Conservation (phyloP, 2,113 vertebrate genomes). For the Chrysemys picta region DNA sequence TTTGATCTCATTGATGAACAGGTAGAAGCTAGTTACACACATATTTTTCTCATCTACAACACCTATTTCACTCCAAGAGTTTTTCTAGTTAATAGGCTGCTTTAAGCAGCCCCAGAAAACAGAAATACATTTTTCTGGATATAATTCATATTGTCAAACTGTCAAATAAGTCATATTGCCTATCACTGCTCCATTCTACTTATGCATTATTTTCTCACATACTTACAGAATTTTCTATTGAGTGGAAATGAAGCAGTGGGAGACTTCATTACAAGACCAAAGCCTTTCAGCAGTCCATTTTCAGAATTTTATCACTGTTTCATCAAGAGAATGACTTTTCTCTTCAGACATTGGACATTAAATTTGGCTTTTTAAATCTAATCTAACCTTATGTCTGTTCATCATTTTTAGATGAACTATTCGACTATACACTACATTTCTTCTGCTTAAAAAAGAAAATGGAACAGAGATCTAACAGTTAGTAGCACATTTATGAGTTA, state of each 20-base stretch:
- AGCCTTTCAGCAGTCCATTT: background rate
- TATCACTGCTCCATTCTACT: conserved; percentile 39
- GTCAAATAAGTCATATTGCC: too few species aligned
- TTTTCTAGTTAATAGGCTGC: background rate
- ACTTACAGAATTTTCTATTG: too few species aligned
- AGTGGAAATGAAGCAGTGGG: conserved; percentile 6
- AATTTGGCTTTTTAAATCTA: background rate
- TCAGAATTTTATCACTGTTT: background rate
- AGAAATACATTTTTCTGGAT: conserved; percentile 31
- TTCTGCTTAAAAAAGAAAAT: background rate
- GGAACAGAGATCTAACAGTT: background rate
- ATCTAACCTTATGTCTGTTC: background rate
- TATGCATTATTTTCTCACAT: background rate
- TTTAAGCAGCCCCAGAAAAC: background rate
- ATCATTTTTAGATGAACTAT: background rate
- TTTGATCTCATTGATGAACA: background rate
- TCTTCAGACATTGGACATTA: background rate
- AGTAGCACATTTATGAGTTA: background rate
- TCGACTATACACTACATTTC: background rate
- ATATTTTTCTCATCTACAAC: background rate
- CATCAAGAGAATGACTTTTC: background rate
- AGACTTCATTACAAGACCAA: conserved; percentile 2
- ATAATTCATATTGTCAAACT: conserved; percentile 38
- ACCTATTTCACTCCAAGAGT: background rate
- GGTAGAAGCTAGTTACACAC: background rate